Base-by-base conservation (phyloP, 2,113 vertebrate species). In the Scolopax mira region DNA sequence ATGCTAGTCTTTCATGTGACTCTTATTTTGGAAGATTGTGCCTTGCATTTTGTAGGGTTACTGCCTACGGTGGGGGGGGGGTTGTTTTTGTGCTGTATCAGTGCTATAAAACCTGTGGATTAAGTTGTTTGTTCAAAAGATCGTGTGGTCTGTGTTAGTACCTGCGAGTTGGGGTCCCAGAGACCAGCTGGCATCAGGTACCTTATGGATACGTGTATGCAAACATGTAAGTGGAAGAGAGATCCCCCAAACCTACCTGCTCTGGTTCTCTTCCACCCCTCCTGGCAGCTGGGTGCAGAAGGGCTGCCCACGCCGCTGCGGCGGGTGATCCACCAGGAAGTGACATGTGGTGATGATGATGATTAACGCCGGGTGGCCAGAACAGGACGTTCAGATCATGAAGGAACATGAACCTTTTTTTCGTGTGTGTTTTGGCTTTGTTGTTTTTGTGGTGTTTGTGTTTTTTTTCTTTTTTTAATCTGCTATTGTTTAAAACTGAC, bases 281-380 rank as follows among this genome's bases (percentile, higher is more conserved):
- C 31, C 65, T 6, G 6, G 83, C 61, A 78, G 72, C 2, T 0
- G 9, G 25, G 22, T 39, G 25, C 79, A 94, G 83, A 41, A 86
- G 1, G 2, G 4, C 69, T 33, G 67, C 79, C 62, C 33, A 4
- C 0, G 0, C 65, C 0, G 0, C 0, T 0, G 39, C 9, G 6
- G 44, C 0, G 13, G 3, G 49, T 17, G 51, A 54, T 35, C 0
- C 3, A 16, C 46, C 15, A 25, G 96, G 96, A 95, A 89, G 87
- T 93, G 96, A 85, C 5, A 24, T 23, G 2, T 11, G 24, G 10
- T 0, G 2, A 39, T 84, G 24, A 11, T 0, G 2, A 39, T 84
- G 88, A 92, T n/a, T 80, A 90, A 33, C 22, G 13, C 64, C 0
- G 3, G 75, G 72, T 30, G 3, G 64, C 60, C 77, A 94, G 96